A percentile compares a stretch with the other conserved stretches of the same genome.
These are phyloP conservation scores for Pandemis cinnamomeana DNA, from an alignment of 2,888 invertebrate genomes.

Conservation along the genomic window DNA sequence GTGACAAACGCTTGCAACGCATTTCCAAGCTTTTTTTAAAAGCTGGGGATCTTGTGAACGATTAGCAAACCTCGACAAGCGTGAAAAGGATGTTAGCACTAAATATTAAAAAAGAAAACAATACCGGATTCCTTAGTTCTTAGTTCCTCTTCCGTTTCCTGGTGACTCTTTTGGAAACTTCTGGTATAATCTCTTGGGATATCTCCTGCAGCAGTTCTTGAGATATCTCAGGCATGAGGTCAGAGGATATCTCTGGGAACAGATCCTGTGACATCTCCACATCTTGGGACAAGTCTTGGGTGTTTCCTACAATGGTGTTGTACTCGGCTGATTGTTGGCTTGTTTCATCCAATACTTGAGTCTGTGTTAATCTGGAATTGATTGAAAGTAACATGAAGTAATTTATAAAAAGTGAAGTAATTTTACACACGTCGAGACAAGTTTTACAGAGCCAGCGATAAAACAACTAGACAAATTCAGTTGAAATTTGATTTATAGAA, in stretches of 20 bases:
- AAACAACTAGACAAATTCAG: too few relatives aligned
- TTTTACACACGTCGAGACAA: too few relatives aligned
- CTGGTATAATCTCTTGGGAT: conserved; percentile 57
- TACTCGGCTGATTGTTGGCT: conserved; percentile 48
- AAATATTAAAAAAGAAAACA: conserved; percentile 40
- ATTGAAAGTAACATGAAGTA: conserved; percentile 1
- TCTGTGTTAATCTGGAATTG: conserved; percentile 65
- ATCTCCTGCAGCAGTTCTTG: conserved; percentile 36
- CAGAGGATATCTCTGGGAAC: conserved; percentile 65
- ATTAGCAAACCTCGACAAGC: too few relatives aligned
- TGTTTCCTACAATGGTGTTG: conserved; percentile 43
- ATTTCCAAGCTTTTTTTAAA: too few relatives aligned
- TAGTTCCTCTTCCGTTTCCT: conserved; percentile 64
- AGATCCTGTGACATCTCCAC: conserved; percentile 56
- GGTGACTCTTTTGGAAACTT: conserved; percentile 62
- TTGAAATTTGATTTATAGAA: too few relatives aligned
- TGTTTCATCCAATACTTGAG: conserved; percentile 49
- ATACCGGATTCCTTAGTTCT: conserved; percentile 45
- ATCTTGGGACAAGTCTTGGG: conserved; percentile 48
- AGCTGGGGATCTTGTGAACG: too few relatives aligned
- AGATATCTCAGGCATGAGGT: conserved; percentile 37
- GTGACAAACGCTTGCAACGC: too few relatives aligned
- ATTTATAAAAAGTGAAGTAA: too few relatives aligned
- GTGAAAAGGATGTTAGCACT: neutral
- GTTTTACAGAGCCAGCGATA: too few relatives aligned